Conservation (phyloP, 1,140 invertebrate genomes). For the Periplaneta americana region DNA sequence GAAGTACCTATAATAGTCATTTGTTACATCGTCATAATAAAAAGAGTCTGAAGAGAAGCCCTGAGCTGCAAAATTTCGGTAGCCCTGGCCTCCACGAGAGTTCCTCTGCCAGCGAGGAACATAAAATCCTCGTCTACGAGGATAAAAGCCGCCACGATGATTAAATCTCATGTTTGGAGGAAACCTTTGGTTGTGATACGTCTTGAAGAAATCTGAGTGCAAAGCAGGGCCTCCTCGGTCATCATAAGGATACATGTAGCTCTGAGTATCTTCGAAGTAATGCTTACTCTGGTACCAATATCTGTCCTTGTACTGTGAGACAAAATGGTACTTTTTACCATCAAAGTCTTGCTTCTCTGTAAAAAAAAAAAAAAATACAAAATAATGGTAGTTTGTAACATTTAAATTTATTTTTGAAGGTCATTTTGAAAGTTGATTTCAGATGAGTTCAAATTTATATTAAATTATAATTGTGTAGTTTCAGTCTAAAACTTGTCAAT, state of each 20-base stretch:
- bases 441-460: no score
- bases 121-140: background rate
- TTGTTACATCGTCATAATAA: background rate
- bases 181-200: background rate
- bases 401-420: background rate
- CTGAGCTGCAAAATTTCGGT: background rate
- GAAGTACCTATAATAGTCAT: background rate
- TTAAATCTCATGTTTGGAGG: background rate
- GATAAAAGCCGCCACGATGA: background rate
- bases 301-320: background rate
- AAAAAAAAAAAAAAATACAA: background rate
- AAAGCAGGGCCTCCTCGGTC: background rate
- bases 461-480: no score
- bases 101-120: background rate
- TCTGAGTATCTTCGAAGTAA: background rate
- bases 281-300: background rate
- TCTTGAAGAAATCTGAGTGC: background rate
- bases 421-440: no score
- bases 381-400: background rate
- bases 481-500: no score
- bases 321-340: background rate
- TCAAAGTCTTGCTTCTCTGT: slow-evolving; percentile 1
- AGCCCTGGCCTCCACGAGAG: background rate
- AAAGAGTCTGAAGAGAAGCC: background rate
- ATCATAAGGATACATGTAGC: background rate